Conservation (phyloP, 2,888 invertebrate species). For the Sepiola atlantica region DNA sequence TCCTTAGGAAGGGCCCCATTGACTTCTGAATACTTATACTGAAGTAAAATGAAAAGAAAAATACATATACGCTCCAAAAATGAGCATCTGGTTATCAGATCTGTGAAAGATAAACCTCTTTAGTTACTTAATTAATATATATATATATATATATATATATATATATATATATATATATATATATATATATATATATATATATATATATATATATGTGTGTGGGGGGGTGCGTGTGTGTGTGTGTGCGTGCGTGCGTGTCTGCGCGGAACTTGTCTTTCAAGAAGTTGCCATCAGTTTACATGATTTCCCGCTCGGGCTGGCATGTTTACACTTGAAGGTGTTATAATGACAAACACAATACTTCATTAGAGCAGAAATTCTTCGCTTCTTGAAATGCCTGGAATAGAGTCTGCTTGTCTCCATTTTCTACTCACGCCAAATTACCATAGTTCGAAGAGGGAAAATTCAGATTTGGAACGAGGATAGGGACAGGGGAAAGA, state of each 20-base stretch:
- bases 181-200: no score
- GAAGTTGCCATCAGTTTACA: not conserved
- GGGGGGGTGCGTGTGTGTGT: no score
- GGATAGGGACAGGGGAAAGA: no score
- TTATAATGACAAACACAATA: not conserved
- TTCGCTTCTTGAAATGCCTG: not conserved
- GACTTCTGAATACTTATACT: no score
- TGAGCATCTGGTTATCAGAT: no score
- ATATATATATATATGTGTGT: no score
- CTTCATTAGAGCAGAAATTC: not conserved
- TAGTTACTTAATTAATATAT: no score
- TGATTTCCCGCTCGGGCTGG: not conserved
- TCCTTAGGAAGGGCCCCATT: no score
- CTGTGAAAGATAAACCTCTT: not conserved
- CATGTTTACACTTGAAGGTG: conserved; percentile 2
- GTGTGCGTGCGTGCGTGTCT: not conserved
- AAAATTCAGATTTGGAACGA: not conserved
- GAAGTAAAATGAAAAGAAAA: no score
- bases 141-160: no score
- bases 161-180: no score
- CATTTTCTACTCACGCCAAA: not conserved
- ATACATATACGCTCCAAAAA: no score
- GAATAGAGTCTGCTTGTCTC: not conserved
- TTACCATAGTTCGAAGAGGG: not conserved
- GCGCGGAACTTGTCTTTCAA: not conserved